A percentile compares a stretch with the other conserved stretches of the same genome.
Conservation (phyloP, 2,797 vertebrate genomes). For the Orientallactaga sibirica region DNA sequence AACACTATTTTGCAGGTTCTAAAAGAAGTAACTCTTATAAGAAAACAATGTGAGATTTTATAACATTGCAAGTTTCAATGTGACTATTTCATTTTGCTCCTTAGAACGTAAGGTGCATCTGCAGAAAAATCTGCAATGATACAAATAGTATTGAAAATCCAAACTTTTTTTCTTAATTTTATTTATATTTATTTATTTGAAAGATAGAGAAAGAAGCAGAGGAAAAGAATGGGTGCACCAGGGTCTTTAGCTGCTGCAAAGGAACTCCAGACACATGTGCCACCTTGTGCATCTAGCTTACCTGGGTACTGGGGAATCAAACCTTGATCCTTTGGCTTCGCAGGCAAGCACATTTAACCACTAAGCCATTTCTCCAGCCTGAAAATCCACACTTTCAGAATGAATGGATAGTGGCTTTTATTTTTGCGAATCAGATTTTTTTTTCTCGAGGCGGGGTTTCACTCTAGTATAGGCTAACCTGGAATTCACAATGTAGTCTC, state of each 20-base stretch:
- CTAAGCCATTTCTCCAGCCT: no score
- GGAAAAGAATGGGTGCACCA: no score
- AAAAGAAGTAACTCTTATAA: slow-evolving; percentile 7
- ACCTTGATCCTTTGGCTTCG: not conserved
- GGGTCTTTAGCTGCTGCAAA: no score
- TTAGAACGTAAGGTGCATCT: not conserved
- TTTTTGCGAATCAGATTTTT: slow-evolving; percentile 48
- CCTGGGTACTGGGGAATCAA: not conserved
- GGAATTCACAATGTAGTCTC: no score
- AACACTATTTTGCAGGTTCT: slow-evolving; percentile 1
- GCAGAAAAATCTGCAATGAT: not conserved
- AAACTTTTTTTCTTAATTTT: not conserved
- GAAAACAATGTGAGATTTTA: slow-evolving; percentile 41
- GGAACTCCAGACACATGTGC: no score
- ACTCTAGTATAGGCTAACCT: no score
- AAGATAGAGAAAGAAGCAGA: no score
- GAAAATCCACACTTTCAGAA: no score
- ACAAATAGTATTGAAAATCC: not conserved
- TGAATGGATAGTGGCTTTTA: slow-evolving; percentile 13
- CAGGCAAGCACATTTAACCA: no score
- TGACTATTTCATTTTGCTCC: slow-evolving; percentile 14
- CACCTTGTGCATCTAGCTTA: no score
- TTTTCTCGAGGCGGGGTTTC: not conserved
- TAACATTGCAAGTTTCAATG: slow-evolving; percentile 31
- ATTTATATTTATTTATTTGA: no score